These are phyloP conservation scores for Protobothrops flavoviridis DNA, from an alignment of 2,113 vertebrate genomes.

Conservation along the genomic window DNA sequence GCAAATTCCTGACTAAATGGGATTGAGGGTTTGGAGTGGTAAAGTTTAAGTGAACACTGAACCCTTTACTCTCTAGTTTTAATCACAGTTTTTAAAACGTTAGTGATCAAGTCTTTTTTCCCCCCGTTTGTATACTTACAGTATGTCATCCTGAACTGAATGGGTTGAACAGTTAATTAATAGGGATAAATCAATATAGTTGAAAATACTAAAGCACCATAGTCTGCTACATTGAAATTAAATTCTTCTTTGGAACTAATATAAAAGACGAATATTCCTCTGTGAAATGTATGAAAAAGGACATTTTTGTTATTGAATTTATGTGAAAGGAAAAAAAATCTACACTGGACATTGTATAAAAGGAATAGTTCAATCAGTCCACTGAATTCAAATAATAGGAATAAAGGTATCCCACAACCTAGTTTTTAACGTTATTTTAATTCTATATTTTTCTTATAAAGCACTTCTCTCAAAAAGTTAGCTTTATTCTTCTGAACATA, in stretches of 20 bases:
- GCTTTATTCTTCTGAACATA: not conserved
- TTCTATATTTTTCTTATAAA: not conserved
- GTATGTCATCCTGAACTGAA: not conserved
- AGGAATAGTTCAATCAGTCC: not conserved
- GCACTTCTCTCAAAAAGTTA: not conserved
- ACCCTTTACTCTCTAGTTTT: no score
- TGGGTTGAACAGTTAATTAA: not conserved
- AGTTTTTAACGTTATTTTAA: not conserved
- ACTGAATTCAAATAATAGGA: not conserved
- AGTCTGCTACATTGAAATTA: not conserved
- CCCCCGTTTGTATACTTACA: no score
- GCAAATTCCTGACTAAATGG: no score
- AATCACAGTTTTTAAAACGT: no score
- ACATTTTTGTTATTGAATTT: not conserved
- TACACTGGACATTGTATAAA: not conserved
- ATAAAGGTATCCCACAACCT: not conserved
- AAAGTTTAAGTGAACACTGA: no score
- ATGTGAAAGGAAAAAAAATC: not conserved
- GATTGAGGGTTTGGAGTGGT: no score
- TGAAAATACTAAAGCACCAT: not conserved
- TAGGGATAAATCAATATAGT: not conserved
- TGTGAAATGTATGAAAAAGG: no score
- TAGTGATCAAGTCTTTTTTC: no score
- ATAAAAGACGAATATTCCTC: no score
- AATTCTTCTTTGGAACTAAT: no score